Conservation (phyloP, 2,797 vertebrate species). For the Molossus alvarezi region DNA sequence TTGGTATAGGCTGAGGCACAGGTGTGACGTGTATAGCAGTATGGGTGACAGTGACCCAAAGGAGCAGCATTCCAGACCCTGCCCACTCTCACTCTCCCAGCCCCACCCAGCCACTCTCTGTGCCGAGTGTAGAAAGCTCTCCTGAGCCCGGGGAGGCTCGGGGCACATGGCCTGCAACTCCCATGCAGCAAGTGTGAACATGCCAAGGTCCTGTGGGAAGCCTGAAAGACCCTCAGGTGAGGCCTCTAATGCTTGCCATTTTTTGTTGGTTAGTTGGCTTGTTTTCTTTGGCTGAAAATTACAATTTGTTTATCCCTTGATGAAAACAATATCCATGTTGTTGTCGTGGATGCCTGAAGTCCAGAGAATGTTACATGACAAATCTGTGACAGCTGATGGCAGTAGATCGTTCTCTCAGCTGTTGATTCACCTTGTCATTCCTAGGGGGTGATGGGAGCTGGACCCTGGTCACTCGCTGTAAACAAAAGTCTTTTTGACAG, state of each 20-base stretch:
- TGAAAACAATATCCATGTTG: not conserved
- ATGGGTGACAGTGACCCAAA: not conserved
- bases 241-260: not conserved
- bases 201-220: not conserved
- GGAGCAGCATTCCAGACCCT: not conserved
- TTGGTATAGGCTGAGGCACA: not conserved
- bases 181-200: not conserved
- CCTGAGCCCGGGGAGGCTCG: not conserved
- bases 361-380: not conserved
- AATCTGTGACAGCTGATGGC: not conserved
- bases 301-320: not conserved
- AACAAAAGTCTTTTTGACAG: not conserved
- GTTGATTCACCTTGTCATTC: not conserved
- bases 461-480: not conserved
- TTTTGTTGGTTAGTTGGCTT: not conserved
- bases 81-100: not conserved
- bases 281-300: not conserved
- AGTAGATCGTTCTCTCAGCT: not conserved
- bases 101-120: not conserved
- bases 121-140: not conserved
- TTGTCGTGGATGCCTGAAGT: not conserved
- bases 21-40: fast-evolving
- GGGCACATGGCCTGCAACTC: not conserved
- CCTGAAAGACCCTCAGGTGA: not conserved
- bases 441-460: not conserved